Conservation (phyloP, 53 echinoderm and acorn worm species). For the Echinometra lucunter region DNA sequence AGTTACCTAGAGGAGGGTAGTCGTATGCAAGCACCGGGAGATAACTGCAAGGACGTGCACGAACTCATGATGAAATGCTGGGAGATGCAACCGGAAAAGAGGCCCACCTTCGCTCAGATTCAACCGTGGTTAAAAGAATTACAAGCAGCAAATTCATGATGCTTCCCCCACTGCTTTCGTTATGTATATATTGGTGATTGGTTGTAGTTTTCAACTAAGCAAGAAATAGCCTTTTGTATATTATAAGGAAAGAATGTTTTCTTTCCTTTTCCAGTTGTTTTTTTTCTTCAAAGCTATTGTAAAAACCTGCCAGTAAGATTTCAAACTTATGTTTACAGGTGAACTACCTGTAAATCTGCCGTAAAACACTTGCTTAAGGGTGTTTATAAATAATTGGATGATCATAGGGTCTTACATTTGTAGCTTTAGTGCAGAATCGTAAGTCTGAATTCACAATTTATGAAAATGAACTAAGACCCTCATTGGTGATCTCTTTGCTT, state of each 20-base stretch:
- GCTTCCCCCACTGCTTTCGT: slow-evolving; percentile 21
- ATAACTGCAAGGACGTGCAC: slow-evolving; percentile 89
- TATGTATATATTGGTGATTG: slow-evolving; percentile 59
- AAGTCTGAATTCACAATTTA: background rate
- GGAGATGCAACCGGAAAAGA: slow-evolving; percentile 71
- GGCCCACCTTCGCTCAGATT: slow-evolving; percentile 80
- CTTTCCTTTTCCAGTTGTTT: background rate
- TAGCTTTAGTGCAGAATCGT: background rate
- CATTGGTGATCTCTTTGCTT: background rate
- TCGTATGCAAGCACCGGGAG: slow-evolving; percentile 88
- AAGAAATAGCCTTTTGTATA: background rate
- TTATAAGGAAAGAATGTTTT: background rate
- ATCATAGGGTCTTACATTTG: background rate
- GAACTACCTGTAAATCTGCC: slow-evolving; percentile 29
- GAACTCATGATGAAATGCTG: slow-evolving; percentile 77
- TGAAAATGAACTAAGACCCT: background rate
- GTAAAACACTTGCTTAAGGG: background rate
- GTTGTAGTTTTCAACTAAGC: background rate
- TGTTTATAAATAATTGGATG: background rate
- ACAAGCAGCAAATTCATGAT: slow-evolving; percentile 23
- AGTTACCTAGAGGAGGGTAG: slow-evolving; percentile 85
- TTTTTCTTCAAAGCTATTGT: background rate
- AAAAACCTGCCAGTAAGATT: slow-evolving; percentile 27
- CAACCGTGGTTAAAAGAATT: slow-evolving; percentile 30
- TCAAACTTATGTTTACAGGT: background rate